Evolutionary conservation across 2,888 invertebrate genomes (phyloP).

Genomic region (Lithophane semibrunnea): DNA sequence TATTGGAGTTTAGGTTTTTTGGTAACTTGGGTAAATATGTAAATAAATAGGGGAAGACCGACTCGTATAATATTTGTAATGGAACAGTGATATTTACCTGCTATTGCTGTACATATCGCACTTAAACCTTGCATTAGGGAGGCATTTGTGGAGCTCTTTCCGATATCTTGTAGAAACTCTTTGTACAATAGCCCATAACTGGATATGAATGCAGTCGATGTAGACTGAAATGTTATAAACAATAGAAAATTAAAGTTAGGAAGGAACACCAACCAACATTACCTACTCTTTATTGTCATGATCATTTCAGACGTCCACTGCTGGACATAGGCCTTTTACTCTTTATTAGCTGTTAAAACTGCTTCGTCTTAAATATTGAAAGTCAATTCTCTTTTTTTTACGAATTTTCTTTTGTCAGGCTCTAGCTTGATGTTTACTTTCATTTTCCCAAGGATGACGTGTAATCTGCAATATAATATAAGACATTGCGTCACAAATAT

Average conservation of each 20-base stretch:
- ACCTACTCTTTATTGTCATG: too few species aligned
- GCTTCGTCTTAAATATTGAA: background rate
- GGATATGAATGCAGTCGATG: conserved; percentile 67
- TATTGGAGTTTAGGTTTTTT: background rate
- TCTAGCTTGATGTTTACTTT: background rate
- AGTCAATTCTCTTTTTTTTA: background rate
- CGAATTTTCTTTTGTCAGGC: background rate
- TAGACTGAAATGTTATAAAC: conserved; percentile 70
- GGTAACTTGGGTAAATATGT: background rate
- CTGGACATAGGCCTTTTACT: too few species aligned
- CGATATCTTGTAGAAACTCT: conserved; percentile 76
- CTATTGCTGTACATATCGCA: conserved; percentile 70
- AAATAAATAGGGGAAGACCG: background rate
- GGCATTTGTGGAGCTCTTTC: conserved; percentile 74
- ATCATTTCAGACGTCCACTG: too few species aligned
- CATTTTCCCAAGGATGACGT: background rate
- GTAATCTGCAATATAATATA: background rate
- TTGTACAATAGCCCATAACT: conserved; percentile 81
- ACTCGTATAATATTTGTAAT: background rate
- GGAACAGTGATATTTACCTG: conserved; percentile 70
- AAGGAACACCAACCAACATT: background rate
- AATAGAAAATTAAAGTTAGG: background rate
- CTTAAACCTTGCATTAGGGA: conserved; percentile 74
- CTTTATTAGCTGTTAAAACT: background rate
- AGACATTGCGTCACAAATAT: background rate